Conservation (phyloP, 2,797 vertebrate genomes). For the Darevskia nairensis region DNA sequence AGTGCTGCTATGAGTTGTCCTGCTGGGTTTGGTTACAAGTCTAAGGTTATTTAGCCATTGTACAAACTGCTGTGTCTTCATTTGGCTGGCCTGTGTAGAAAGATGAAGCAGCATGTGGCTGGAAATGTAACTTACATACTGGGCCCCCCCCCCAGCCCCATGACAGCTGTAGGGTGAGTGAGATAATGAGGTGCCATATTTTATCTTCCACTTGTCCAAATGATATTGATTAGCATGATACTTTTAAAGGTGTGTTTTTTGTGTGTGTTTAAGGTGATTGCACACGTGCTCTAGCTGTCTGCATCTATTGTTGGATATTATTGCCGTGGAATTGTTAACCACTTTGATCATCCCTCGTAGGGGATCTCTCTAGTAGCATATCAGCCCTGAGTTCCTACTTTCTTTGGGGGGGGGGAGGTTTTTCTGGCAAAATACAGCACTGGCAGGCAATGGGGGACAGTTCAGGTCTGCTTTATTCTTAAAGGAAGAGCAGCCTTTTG, state of each 20-base stretch:
- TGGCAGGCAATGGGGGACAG: slow-evolving; percentile 13
- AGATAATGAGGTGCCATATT: slow-evolving; percentile 66
- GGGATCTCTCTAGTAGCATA: slow-evolving; percentile 37
- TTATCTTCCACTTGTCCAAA: slow-evolving; percentile 58
- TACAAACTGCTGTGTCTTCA: slow-evolving; percentile 59
- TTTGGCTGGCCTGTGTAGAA: slow-evolving; percentile 39
- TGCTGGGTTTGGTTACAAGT: slow-evolving; percentile 39
- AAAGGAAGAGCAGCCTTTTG: slow-evolving; percentile 52
- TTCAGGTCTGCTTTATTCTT: slow-evolving; percentile 63
- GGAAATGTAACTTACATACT: slow-evolving; percentile 54
- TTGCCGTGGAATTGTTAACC: slow-evolving; percentile 59
- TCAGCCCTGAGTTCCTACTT: slow-evolving; percentile 42
- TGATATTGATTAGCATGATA: slow-evolving; percentile 46
- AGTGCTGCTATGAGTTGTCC: not conserved
- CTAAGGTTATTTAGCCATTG: slow-evolving; percentile 37
- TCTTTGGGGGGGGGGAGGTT: slow-evolving; percentile 6
- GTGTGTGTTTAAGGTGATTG: slow-evolving; percentile 9
- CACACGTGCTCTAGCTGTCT: slow-evolving; percentile 35
- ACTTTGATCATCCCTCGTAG: not conserved
- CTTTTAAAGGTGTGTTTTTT: not conserved
- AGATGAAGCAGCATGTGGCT: slow-evolving; percentile 70
- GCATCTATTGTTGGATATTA: slow-evolving; percentile 45
- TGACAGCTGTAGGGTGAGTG: slow-evolving; percentile 61
- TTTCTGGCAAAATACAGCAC: not conserved
- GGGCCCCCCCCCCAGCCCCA: not conserved